phyloP scores from a whole-genome alignment of 2,113 vertebrate genomes.

The Heloderma charlesbogerti region DNA sequence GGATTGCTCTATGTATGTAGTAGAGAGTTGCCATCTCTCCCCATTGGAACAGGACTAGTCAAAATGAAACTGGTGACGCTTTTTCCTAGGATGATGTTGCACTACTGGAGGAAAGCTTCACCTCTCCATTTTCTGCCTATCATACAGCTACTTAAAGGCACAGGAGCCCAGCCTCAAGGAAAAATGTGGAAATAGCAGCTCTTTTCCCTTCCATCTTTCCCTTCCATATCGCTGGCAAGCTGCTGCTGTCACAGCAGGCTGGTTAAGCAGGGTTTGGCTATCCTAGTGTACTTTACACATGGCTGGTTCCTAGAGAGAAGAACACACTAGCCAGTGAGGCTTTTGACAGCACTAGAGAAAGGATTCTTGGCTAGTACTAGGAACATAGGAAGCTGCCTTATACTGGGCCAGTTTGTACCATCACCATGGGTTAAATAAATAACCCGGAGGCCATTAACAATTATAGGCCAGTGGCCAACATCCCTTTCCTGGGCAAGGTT shows the following conservation, averaged over 20 bases:
- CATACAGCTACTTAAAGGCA: not conserved
- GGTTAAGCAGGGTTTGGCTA: not conserved
- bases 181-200: not conserved
- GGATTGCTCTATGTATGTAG: not conserved
- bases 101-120: not conserved
- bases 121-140: not conserved
- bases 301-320: not conserved
- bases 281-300: not conserved
- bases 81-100: not conserved
- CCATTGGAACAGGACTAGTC: not conserved
- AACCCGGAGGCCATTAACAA: no score
- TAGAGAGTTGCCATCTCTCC: not conserved
- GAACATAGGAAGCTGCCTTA: no score
- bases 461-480: no score
- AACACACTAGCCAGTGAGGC: not conserved
- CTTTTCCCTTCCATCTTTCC: not conserved
- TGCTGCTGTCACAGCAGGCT: not conserved
- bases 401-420: no score
- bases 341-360: not conserved
- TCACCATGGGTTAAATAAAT: no score
- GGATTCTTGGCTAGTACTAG: no score
- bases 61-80: not conserved
- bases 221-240: not conserved
- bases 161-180: not conserved
- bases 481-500: no score